These are phyloP conservation scores for Polydesmus complanatus DNA, from an alignment of 2,888 invertebrate species.

Conservation along the genomic window DNA sequence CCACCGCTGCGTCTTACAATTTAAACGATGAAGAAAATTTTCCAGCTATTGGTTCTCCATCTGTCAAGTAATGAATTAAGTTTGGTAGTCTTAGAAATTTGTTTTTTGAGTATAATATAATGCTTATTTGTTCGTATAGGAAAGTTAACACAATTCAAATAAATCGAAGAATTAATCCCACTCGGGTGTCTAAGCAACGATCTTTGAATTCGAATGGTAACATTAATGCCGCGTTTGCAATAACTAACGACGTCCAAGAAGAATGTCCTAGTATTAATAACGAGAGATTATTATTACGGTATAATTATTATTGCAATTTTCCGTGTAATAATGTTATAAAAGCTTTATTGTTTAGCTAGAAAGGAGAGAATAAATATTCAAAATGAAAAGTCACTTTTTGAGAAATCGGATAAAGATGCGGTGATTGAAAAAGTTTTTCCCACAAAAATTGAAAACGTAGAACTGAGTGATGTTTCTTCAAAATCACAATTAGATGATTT, in stretches of 20 bases:
- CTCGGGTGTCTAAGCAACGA: background rate
- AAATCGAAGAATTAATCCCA: slow-evolving; percentile 2
- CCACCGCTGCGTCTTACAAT: background rate
- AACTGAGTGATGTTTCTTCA: slow-evolving; percentile 34
- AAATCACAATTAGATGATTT: slow-evolving; percentile 42
- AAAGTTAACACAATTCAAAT: background rate
- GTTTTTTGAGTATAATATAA: background rate
- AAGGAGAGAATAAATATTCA: no score
- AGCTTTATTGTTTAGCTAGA: no score
- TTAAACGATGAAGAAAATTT: slow-evolving; percentile 3
- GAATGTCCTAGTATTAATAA: no score
- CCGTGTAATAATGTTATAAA: no score
- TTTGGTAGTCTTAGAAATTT: background rate
- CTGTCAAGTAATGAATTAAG: background rate
- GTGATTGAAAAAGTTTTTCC: background rate
- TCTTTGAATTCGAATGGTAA: background rate
- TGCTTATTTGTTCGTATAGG: background rate
- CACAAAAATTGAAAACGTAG: slow-evolving; percentile 2
- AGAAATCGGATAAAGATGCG: background rate
- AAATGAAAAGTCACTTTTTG: no score
- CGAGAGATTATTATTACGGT: no score
- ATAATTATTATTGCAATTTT: no score
- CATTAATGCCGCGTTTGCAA: background rate
- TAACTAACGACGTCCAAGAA: no score
- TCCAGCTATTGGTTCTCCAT: background rate